Conservation (phyloP, 53 echinoderm and acorn worm genomes). For the Apostichopus leukothele region DNA sequence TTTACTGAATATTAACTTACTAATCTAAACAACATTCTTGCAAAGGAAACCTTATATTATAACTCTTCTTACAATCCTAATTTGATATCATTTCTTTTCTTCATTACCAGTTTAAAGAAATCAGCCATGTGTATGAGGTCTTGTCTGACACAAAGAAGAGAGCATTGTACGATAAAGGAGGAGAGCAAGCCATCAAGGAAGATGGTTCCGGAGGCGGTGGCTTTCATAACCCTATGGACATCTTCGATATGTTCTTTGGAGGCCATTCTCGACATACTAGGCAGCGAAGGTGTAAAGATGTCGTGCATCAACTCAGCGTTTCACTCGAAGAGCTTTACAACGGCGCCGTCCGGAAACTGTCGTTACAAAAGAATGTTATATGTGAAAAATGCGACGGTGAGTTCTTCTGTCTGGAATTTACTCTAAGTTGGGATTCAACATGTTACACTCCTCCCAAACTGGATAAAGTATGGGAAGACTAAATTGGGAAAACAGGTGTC, state of each 20-base stretch:
- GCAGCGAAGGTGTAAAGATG: conserved; percentile 84
- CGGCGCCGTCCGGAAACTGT: conserved; percentile 87
- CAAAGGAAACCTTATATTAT: too few relatives aligned
- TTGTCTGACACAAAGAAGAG: conserved; percentile 87
- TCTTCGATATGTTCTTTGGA: conserved; percentile 99
- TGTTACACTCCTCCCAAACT: conserved; percentile 78
- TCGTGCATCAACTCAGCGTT: conserved; percentile 91
- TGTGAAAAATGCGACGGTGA: conserved; percentile 99
- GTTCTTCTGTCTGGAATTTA: conserved; percentile 29
- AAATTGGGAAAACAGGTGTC: too few relatives aligned
- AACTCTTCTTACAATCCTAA: too few relatives aligned
- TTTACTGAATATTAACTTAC: too few relatives aligned
- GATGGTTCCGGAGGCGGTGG: conserved; percentile 73
- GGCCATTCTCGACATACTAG: conserved; percentile 55
- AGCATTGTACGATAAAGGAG: conserved; percentile 87
- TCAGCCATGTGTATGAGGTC: conserved; percentile 90
- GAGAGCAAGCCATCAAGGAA: conserved; percentile 86
- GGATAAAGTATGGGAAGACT: too few relatives aligned
- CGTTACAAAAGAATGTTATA: conserved; percentile 93
- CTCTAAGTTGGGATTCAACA: conserved; percentile 65
- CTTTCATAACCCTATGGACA: conserved; percentile 95
- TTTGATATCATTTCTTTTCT: too few relatives aligned
- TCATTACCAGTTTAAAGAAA: conserved; percentile 77
- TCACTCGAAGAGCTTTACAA: conserved; percentile 94
- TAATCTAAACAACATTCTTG: too few relatives aligned